These are phyloP conservation scores for Numida meleagris DNA, from an alignment of 2,113 vertebrate species.

Conservation along the genomic window DNA sequence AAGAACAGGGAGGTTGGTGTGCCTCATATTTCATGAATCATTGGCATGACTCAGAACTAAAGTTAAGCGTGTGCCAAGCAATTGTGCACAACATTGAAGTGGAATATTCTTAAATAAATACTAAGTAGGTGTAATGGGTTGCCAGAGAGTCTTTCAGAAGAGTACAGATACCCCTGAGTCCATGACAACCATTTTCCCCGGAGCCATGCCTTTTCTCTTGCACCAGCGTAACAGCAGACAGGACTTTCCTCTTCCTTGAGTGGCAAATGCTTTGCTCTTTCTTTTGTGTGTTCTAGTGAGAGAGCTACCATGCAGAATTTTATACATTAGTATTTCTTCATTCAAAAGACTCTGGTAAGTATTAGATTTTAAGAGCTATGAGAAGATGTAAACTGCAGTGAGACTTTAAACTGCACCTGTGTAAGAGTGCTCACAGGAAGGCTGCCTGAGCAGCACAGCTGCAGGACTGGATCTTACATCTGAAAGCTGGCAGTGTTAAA, in stretches of 20 bases:
- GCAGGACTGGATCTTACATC: not conserved
- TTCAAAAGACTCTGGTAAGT: not conserved
- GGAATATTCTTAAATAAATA: not conserved
- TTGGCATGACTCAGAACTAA: not conserved
- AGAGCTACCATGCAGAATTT: not conserved
- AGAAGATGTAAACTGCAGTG: not conserved
- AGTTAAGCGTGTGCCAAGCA: not conserved
- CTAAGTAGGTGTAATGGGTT: not conserved
- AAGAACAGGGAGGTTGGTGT: not conserved
- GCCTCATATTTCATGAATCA: not conserved
- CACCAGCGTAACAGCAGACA: not conserved
- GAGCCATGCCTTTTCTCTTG: not conserved
- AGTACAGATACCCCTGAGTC: not conserved
- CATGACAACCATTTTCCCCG: not conserved
- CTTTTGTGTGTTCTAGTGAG: not conserved
- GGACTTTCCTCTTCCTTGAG: not conserved
- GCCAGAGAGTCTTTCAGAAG: not conserved
- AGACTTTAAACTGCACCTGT: not conserved
- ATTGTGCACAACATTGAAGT: not conserved
- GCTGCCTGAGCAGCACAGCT: not conserved
- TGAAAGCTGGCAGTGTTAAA: not conserved
- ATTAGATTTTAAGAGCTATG: not conserved
- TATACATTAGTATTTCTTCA: not conserved
- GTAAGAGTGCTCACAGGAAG: not conserved
- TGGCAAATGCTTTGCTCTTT: not conserved